These are phyloP conservation scores for Diaprepes abbreviatus DNA, from an alignment of 2,888 invertebrate genomes.

Conservation along the genomic window DNA sequence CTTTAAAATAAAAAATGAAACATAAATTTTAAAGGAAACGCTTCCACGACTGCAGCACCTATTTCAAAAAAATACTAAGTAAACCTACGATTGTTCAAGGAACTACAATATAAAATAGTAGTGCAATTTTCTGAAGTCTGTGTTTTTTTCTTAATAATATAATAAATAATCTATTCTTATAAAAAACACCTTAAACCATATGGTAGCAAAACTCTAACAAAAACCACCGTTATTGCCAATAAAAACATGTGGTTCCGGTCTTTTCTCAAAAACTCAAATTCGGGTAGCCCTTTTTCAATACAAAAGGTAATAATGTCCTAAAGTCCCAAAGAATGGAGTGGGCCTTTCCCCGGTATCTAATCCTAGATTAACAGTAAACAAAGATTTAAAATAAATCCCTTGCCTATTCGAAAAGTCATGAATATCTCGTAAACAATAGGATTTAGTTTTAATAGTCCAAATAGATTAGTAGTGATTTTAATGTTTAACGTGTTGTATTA, in stretches of 20 bases:
- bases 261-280: neutral
- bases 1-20: too few relatives aligned
- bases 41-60: too few relatives aligned
- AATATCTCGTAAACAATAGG: neutral
- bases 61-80: too few relatives aligned
- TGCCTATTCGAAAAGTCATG: neutral
- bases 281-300: neutral
- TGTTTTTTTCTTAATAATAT: too few relatives aligned
- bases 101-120: too few relatives aligned
- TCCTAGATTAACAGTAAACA: constrained; percentile 1
- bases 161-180: too few relatives aligned
- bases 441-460: neutral
- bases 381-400: neutral
- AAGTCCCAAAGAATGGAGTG: neutral
- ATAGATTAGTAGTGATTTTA: neutral
- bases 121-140: too few relatives aligned
- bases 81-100: too few relatives aligned
- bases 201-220: too few relatives aligned
- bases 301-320: neutral
- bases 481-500: neutral
- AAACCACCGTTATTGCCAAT: too few relatives aligned
- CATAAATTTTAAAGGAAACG: too few relatives aligned
- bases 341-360: constrained; percentile 1
- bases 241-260: neutral
- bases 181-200: too few relatives aligned